Evolutionary conservation across 2,797 vertebrate genomes (phyloP).

Genomic region (Lacerta agilis): DNA sequence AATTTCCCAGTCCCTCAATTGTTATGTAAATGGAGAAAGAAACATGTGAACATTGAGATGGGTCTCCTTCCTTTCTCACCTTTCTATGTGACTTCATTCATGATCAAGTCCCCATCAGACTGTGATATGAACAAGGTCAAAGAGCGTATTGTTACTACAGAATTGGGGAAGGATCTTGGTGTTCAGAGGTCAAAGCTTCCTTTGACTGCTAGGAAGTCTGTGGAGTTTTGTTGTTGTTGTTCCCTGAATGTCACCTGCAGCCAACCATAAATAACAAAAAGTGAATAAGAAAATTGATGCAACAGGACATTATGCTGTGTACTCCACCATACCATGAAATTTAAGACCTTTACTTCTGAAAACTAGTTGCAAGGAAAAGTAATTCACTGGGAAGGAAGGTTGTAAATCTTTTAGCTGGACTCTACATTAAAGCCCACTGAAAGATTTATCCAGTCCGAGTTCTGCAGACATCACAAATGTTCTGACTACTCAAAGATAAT

Average conservation of each 20-base stretch:
- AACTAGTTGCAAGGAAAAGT: conserved; percentile 1
- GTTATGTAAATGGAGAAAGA: not conserved
- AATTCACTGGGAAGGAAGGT: conserved; percentile 10
- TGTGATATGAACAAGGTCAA: not conserved
- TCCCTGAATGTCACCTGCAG: not conserved
- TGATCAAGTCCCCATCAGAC: not conserved
- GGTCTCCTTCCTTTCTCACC: not conserved
- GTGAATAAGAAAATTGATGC: not conserved
- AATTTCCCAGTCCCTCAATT: no score
- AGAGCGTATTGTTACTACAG: not conserved
- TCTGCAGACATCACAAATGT: conserved; percentile 5
- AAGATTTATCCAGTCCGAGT: conserved; percentile 18
- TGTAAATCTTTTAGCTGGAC: conserved; percentile 20
- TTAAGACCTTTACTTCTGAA: conserved; percentile 30
- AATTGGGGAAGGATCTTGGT: not conserved
- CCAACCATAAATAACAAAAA: conserved; percentile 5
- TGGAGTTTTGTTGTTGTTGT: not conserved
- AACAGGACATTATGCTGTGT: not conserved
- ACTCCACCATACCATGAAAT: conserved; percentile 5
- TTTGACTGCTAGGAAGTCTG: not conserved
- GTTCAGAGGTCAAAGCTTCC: not conserved
- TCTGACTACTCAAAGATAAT: not conserved
- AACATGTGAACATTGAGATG: no score
- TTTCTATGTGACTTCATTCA: not conserved
- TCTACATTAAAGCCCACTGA: conserved; percentile 12